Evolutionary conservation across 1,140 invertebrate genomes (phyloP).

Genomic region (Penaeus japonicus): DNA sequence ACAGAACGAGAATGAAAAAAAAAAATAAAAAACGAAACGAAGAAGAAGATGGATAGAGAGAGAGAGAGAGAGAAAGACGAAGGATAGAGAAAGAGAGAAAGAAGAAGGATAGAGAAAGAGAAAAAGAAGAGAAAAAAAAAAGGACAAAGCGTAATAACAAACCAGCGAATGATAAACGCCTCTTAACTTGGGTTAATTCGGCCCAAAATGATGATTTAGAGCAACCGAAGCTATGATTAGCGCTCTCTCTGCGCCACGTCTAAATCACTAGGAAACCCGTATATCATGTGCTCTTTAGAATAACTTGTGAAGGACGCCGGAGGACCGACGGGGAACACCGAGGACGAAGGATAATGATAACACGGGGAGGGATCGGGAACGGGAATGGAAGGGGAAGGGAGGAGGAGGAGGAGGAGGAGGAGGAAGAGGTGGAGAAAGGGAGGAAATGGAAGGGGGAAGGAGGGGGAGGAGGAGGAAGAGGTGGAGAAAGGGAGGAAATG

Average conservation of each 20-base stretch:
- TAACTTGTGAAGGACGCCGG: too few species aligned
- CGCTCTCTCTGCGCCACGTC: neutral
- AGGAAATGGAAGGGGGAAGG: neutral
- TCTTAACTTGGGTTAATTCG: neutral
- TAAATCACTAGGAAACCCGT: neutral
- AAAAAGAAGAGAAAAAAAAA: neutral
- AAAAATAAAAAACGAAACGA: neutral
- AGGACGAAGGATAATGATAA: neutral
- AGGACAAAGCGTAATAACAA: neutral
- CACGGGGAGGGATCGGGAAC: neutral
- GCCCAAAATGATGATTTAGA: neutral
- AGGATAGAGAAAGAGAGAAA: neutral
- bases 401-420: neutral
- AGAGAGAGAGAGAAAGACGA: constrained; percentile 10
- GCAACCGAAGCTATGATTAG: neutral
- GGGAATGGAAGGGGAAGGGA: neutral
- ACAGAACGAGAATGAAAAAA: neutral
- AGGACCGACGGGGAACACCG: too few species aligned
- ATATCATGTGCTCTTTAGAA: neutral
- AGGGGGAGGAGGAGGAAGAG: neutral
- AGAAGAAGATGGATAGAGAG: constrained; percentile 11
- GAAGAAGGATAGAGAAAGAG: neutral
- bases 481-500: neutral
- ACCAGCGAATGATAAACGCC: neutral
- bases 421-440: neutral